Base-by-base conservation (phyloP, 53 echinoderm and acorn worm species). In the Antedon mediterranea region DNA sequence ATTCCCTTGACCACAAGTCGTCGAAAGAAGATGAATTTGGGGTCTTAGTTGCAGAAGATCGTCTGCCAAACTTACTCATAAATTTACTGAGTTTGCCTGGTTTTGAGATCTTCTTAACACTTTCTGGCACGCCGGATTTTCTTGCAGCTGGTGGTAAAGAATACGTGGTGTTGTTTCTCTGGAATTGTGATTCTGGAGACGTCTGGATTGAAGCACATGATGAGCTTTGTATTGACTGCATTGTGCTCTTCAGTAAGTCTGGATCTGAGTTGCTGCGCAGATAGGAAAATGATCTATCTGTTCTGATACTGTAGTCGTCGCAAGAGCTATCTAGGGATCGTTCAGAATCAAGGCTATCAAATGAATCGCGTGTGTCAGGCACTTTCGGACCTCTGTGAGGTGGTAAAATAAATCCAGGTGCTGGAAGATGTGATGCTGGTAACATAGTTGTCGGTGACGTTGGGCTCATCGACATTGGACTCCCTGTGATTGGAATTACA, bases 101-200 rank as follows among this genome's bases (percentile, higher is more conserved):
- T 57, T 57, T 57, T 23, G 57, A 57, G 7, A 57, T 57, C 57
- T 57, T 57, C 57, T 57, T 57, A 15, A 57, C 72, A 71, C 77
- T 78, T 23, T 81, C 75, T 2, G 82, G 78, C 27, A 75, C n/a
- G 15, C 86, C 82, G 28, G 79, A 79, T 71, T 79, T 82, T 28
- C 86, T 82, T 41, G 75, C 77, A n/a, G 78, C 82, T 32, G 86
- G 86, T 15, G 86, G 86, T 33, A 86, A 82, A 75, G 86, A 86
- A 43, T 78, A 37, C 6, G 82, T 79, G 0, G 86, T 71, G 3
- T 75, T 79, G 75, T 82, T 79, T 34, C 79, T 79, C 5, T 70
- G 71, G 15, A 79, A 34, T 32, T 79, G 71, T 26, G 57, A 1
- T 57, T 23, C 57, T 8, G 7, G 57, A 18, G 57, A 23, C 1